phyloP scores from a whole-genome alignment of 2,797 vertebrate genomes.

The Tarsius wallacei region DNA sequence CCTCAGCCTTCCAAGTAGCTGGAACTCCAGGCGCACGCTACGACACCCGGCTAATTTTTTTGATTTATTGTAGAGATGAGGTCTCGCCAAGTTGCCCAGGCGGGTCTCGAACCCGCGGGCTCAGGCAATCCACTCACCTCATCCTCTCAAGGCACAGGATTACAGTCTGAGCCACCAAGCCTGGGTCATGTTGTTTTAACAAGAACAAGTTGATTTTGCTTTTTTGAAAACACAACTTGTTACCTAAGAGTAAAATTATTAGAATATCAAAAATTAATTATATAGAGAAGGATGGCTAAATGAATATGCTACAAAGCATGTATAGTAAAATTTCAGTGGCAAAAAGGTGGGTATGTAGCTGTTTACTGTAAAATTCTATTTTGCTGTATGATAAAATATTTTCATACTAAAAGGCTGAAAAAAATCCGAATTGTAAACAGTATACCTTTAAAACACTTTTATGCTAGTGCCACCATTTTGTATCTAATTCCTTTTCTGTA shows the following conservation, averaged over 20 bases:
- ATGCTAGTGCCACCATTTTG: neutral
- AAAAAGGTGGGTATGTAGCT: neutral
- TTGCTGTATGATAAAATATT: neutral
- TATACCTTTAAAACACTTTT: neutral
- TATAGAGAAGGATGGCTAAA: neutral
- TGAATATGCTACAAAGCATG: conserved; percentile 22
- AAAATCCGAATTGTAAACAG: neutral
- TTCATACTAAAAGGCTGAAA: conserved; percentile 30
- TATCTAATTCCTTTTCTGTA: conserved; percentile 13
- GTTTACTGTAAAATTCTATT: conserved; percentile 14
- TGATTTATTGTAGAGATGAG: no score
- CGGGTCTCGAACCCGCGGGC: no score
- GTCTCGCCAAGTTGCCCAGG: no score
- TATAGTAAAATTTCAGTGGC: neutral
- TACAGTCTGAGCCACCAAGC: no score
- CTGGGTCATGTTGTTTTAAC: conserved; percentile 63
- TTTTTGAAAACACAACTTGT: conserved; percentile 26
- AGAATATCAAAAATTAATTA: conserved; percentile 59
- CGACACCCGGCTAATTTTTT: no score
- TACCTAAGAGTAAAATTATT: conserved; percentile 5
- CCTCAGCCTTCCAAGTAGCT: no score
- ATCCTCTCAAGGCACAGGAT: no score
- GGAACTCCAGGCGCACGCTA: no score
- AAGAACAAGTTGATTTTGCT: conserved; percentile 55
- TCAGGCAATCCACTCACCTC: no score